Base-by-base conservation (phyloP, 2,888 invertebrate species). In the Antheraea assamensis region DNA sequence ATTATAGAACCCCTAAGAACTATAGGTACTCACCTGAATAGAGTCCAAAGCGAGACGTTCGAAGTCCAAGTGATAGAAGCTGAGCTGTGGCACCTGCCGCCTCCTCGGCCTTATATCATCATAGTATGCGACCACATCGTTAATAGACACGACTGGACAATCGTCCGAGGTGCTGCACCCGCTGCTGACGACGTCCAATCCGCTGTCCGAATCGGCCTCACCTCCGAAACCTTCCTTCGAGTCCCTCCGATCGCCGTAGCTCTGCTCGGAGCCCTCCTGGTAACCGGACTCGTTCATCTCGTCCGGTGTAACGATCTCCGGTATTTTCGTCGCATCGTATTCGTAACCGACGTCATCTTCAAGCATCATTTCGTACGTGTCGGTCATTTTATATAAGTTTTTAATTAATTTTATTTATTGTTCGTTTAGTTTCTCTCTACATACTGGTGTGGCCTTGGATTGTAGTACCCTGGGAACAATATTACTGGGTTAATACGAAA, bases 141-240 rank as follows among this genome's bases (percentile, higher is more conserved):
- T 95, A 75, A 94, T 93, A 2, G 95, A 95, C 81, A 95, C 95
- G 79, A 95, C 95, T 24, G 95, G 95, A 82, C 95, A 95, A 84
- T 95, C 95, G 75, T 96, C 95, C 64, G 92, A 95, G 61, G 95
- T 91, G 82, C 95, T 95, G 80, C 96, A 95, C 15, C 95, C 95
- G 80, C 94, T 94, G 87, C 95, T 95, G 74, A 95, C 95, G 73
- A 95, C 96, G 74, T 95, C 95, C 81, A 96, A 95, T 71, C 95
- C 95, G 79, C 95, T 92, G 80, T 95, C 95, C 71, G 93, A 93
- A 78, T 94, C 94, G 21, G 91, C 91, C 74, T 94, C 93, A 24
- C 92, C 92, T 5, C 92, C 90, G 74, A 92, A 92, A 2, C 93
- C 92, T 78, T 93, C 93, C 81, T 93, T 93, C 5, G 93, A 93